Evolutionary conservation across 1,140 invertebrate species (phyloP).

Genomic region (Platyscapa corneri): DNA sequence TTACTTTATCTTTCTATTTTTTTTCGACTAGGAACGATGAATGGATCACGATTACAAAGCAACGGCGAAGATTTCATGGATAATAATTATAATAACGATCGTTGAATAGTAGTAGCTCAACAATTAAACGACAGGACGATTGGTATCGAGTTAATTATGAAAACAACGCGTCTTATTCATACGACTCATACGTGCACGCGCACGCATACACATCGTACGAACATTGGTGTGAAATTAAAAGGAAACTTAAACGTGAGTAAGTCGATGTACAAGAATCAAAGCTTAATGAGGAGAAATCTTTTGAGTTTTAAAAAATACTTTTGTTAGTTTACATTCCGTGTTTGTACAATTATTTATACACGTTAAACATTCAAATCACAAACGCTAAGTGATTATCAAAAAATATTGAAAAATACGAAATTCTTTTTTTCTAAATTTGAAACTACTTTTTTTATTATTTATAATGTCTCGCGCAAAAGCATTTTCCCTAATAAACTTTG

Average conservation of each 20-base stretch:
- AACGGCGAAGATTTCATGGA: neutral
- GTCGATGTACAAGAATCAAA: slow-evolving; percentile 28
- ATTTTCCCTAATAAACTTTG: slow-evolving; percentile 38
- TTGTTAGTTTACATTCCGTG: neutral
- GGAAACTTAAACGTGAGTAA: slow-evolving; percentile 15
- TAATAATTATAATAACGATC: neutral
- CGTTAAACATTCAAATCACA: neutral
- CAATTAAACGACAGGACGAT: neutral
- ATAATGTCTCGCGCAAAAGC: neutral
- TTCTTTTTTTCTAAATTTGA: slow-evolving; percentile 22
- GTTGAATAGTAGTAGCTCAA: neutral
- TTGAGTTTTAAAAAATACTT: neutral
- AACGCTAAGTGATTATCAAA: neutral
- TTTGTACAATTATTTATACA: neutral
- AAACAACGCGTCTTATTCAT: slow-evolving; percentile 34
- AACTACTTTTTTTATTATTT: neutral
- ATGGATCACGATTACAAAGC: neutral
- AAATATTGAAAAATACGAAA: neutral
- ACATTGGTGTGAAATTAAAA: neutral
- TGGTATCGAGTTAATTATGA: slow-evolving; percentile 15
- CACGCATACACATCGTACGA: neutral
- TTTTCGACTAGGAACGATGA: slow-evolving; percentile 23
- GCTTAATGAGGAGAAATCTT: slow-evolving; percentile 21
- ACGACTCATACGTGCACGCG: neutral
- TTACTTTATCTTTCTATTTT: neutral